phyloP scores from a whole-genome alignment of 2,113 vertebrate genomes.

The Oncorhynchus nerka region DNA sequence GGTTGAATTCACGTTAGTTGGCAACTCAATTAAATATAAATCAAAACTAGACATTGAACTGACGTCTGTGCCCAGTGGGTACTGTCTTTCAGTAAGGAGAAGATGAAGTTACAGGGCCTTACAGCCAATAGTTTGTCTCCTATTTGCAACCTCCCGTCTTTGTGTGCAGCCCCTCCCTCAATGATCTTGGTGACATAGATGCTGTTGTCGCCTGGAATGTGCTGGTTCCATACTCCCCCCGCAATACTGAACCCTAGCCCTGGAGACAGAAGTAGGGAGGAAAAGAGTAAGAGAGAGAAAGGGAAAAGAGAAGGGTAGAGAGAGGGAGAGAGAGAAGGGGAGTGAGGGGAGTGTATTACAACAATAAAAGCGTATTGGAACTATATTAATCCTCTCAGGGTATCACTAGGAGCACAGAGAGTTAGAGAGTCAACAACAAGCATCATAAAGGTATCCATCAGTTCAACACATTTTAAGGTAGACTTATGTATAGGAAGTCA shows the following conservation, averaged over 20 bases:
- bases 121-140: slow-evolving; percentile 97
- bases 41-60: no score
- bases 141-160: slow-evolving; percentile 94
- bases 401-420: no score
- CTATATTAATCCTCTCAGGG: no score
- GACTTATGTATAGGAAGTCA: no score
- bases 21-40: no score
- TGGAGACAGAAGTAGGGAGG: slow-evolving; percentile 43
- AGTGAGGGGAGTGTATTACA: neutral
- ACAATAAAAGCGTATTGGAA: no score
- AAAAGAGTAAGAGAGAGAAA: neutral
- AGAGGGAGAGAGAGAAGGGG: neutral
- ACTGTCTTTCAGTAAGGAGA: no score
- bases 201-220: slow-evolving; percentile 96
- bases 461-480: no score
- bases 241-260: slow-evolving; percentile 99
- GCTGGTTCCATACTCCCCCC: slow-evolving; percentile 96
- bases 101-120: slow-evolving; percentile 47
- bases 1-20: neutral
- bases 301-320: neutral
- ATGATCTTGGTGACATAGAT: slow-evolving; percentile 99
- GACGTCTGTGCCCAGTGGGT: no score
- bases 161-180: slow-evolving; percentile 95
- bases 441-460: no score
- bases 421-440: no score